phyloP scores from a whole-genome alignment of 2,113 vertebrate genomes.

The Scortum barcoo region DNA sequence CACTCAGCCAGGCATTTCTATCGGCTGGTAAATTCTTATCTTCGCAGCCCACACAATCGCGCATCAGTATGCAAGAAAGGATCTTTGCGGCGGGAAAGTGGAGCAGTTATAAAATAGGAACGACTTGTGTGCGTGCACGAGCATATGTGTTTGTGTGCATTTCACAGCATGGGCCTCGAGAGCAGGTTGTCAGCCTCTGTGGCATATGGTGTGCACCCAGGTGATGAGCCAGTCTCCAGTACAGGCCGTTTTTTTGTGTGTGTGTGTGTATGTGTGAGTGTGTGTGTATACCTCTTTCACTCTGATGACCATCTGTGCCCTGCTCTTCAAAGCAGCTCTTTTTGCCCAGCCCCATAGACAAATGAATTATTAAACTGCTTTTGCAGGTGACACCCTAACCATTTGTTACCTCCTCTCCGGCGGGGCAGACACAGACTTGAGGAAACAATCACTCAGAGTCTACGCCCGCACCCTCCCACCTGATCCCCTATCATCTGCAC shows the following conservation, averaged over 20 bases:
- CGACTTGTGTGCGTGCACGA: slow-evolving; percentile 31
- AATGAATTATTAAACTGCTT: slow-evolving; percentile 82
- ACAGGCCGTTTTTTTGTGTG: slow-evolving; percentile 44
- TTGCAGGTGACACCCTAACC: slow-evolving; percentile 73
- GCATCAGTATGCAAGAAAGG: slow-evolving; percentile 74
- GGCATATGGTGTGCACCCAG: slow-evolving; percentile 84
- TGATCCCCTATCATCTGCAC: slow-evolving; percentile 28
- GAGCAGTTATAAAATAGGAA: slow-evolving; percentile 52
- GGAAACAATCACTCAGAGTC: slow-evolving; percentile 68
- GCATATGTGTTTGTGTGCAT: slow-evolving; percentile 43
- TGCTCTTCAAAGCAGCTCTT: slow-evolving; percentile 79
- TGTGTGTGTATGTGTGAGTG: slow-evolving; percentile 5
- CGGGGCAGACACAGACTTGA: slow-evolving; percentile 51
- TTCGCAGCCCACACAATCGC: slow-evolving; percentile 56
- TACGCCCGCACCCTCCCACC: slow-evolving; percentile 40
- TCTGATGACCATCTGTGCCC: slow-evolving; percentile 85
- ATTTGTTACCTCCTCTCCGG: slow-evolving; percentile 73
- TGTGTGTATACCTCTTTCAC: slow-evolving; percentile 59
- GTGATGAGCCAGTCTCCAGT: slow-evolving; percentile 76
- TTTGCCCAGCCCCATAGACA: slow-evolving; percentile 65
- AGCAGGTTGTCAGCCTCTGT: slow-evolving; percentile 75
- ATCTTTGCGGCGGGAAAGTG: slow-evolving; percentile 40
- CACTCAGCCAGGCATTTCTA: slow-evolving; percentile 65
- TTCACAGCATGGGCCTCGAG: slow-evolving; percentile 59
- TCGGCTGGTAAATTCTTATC: slow-evolving; percentile 68